Evolutionary conservation across 2,113 vertebrate genomes (phyloP).

Genomic region (Onychorhynchus coronatus): DNA sequence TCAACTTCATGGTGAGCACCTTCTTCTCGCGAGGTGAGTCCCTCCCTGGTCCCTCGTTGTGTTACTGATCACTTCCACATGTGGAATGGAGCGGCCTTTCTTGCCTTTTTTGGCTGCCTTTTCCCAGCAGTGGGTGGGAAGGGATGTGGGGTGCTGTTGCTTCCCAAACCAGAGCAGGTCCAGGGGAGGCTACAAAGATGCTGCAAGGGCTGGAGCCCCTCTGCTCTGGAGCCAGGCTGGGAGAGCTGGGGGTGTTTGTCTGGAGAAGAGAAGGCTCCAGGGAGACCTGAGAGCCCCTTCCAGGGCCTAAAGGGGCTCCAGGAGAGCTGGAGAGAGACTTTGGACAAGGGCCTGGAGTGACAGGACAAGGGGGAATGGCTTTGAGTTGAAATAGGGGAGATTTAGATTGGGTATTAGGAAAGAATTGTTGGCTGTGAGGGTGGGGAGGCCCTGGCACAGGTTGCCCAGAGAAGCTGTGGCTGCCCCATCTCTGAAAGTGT

Average conservation of each 20-base stretch:
- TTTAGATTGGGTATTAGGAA: fast-evolving
- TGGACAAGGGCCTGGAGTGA: fast-evolving
- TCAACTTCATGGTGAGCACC: slow-evolving; percentile 98
- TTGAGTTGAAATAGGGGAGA: background rate
- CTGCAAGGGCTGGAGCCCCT: background rate
- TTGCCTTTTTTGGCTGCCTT: background rate
- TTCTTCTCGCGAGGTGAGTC: slow-evolving; percentile 92
- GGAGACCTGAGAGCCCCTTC: fast-evolving
- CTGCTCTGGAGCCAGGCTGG: background rate
- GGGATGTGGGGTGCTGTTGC: background rate
- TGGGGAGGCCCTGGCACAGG: background rate
- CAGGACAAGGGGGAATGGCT: background rate
- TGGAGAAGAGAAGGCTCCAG: background rate
- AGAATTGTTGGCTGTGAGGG: background rate
- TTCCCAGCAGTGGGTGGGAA: fast-evolving
- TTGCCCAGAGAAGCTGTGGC: background rate
- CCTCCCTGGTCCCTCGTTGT: background rate
- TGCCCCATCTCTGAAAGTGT: background rate
- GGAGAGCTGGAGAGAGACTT: background rate
- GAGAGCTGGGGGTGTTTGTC: background rate
- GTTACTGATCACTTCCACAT: background rate
- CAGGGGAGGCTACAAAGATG: background rate
- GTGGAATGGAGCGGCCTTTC: fast-evolving
- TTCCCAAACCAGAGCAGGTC: background rate
- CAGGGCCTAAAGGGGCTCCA: background rate